phyloP scores from a whole-genome alignment of 2,888 invertebrate genomes.

The Trichopoda pennipes region DNA sequence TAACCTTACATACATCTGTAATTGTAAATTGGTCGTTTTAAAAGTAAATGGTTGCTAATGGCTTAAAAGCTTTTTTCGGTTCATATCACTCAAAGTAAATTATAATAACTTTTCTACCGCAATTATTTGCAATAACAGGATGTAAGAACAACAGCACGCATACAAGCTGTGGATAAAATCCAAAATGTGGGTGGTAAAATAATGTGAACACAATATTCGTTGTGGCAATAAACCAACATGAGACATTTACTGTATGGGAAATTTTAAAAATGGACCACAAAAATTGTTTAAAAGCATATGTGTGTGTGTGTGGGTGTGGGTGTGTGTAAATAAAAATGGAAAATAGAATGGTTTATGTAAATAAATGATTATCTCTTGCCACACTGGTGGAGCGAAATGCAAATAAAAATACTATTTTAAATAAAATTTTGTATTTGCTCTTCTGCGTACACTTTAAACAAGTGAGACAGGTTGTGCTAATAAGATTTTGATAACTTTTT shows the following conservation, averaged over 20 bases:
- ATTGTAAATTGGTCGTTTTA: constrained; percentile 15
- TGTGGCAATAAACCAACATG: constrained; percentile 10
- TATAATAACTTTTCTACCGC: constrained; percentile 64
- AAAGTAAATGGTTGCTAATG: constrained; percentile 72
- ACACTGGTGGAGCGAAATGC: no score
- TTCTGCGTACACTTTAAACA: no score
- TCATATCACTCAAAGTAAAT: constrained; percentile 72
- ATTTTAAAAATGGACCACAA: background rate
- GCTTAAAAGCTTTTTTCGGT: constrained; percentile 78
- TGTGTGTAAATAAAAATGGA: background rate
- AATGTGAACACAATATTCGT: no score
- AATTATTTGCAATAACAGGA: constrained; percentile 49
- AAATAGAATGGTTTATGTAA: background rate
- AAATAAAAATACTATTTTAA: no score
- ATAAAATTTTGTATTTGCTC: no score
- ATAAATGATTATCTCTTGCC: background rate
- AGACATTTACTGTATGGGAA: constrained; percentile 4
- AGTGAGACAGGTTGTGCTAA: no score
- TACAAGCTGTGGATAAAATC: background rate
- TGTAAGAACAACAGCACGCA: constrained; percentile 2
- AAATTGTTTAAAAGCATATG: background rate
- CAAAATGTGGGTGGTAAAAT: background rate
- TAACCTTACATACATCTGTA: background rate
- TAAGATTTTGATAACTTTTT: no score
- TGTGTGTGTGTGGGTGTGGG: no score